Percentiles rank a stretch among this genome's conserved stretches.
Evolutionary conservation across 2,888 invertebrate species (phyloP).

Genomic region (Euplexia lucipara): DNA sequence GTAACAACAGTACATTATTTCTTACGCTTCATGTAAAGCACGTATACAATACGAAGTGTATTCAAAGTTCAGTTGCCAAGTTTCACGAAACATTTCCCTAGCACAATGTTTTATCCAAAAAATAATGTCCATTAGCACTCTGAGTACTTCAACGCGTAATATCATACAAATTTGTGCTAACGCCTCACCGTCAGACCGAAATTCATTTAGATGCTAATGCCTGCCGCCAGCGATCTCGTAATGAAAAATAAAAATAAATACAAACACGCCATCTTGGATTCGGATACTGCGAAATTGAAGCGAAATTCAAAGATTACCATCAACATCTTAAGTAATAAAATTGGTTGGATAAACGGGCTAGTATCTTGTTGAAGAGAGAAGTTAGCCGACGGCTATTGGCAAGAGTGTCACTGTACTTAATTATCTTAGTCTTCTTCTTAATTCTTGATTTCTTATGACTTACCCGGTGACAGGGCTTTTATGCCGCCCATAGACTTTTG

Average conservation of each 20-base stretch:
- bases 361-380: no score
- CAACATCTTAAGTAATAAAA: background rate
- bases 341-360: background rate
- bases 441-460: no score
- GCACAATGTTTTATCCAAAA: constrained; percentile 16
- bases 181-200: constrained; percentile 26
- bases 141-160: constrained; percentile 18
- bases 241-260: constrained; percentile 58
- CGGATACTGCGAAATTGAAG: constrained; percentile 9
- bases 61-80: constrained; percentile 34
- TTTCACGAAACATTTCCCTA: constrained; percentile 22
- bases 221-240: constrained; percentile 33
- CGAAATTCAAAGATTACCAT: constrained; percentile 14
- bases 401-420: no score
- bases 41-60: no score
- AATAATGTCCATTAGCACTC: constrained; percentile 27
- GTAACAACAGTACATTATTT: background rate
- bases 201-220: constrained; percentile 67
- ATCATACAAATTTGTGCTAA: constrained; percentile 43
- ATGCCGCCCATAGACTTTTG: no score
- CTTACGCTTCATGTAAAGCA: background rate
- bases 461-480: no score
- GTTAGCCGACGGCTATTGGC: no score
- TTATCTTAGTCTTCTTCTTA: no score
- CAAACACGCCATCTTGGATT: constrained; percentile 25